A percentile compares a stretch with the other conserved stretches of the same genome.
These are phyloP conservation scores for Sebastes matsubarae DNA, from an alignment of 2,797 vertebrate genomes.

Conservation along the genomic window DNA sequence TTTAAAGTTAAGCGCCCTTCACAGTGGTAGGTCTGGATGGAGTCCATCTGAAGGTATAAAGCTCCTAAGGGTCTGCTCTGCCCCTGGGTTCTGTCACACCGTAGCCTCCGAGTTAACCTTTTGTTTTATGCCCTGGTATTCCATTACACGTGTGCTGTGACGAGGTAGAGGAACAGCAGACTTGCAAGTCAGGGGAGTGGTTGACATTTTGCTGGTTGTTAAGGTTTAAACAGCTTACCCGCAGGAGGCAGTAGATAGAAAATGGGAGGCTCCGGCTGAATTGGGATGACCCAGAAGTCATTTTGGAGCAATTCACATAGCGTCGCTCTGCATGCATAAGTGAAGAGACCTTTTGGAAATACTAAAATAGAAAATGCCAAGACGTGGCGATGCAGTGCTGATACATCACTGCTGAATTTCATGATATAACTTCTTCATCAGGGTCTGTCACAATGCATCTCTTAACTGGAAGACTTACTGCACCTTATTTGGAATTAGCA, in stretches of 20 bases:
- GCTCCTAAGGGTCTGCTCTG: slow-evolving; percentile 21
- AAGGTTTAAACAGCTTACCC: slow-evolving; percentile 67
- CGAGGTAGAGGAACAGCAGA: slow-evolving; percentile 34
- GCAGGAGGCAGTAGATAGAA: slow-evolving; percentile 56
- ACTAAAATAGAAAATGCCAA: slow-evolving; percentile 59
- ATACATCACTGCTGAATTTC: neutral
- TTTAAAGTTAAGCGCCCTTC: slow-evolving; percentile 20
- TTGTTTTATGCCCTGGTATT: slow-evolving; percentile 72
- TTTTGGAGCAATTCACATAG: slow-evolving; percentile 46
- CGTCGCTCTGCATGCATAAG: slow-evolving; percentile 59
- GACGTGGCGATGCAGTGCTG: slow-evolving; percentile 24
- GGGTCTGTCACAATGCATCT: neutral
- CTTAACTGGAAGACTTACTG: neutral
- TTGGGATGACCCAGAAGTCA: slow-evolving; percentile 48
- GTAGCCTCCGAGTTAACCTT: slow-evolving; percentile 70
- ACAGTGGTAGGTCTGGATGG: slow-evolving; percentile 23
- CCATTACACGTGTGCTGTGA: slow-evolving; percentile 48
- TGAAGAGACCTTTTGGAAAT: slow-evolving; percentile 68
- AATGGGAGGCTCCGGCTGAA: slow-evolving; percentile 43
- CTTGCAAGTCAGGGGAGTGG: slow-evolving; percentile 62
- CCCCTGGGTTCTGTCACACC: slow-evolving; percentile 53
- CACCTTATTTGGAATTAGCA: slow-evolving; percentile 1
- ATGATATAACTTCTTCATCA: slow-evolving; percentile 12
- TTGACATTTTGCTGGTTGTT: slow-evolving; percentile 76
- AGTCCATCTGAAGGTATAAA: slow-evolving; percentile 28